Percentiles rank a stretch among this genome's conserved stretches.
These are phyloP conservation scores for Philonicus albiceps DNA, from an alignment of 2,888 invertebrate species.

Conservation along the genomic window DNA sequence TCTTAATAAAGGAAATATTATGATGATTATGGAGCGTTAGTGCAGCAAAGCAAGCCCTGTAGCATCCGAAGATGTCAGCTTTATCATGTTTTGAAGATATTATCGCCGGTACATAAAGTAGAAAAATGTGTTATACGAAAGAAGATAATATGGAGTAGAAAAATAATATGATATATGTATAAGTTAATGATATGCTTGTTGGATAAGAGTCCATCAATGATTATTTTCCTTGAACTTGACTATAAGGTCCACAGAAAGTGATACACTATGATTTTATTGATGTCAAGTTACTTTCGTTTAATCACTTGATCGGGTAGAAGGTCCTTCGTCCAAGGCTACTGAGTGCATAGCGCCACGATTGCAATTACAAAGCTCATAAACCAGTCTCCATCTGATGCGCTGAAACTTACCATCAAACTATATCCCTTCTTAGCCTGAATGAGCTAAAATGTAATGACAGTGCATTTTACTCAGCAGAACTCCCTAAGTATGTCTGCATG, in stretches of 20 bases:
- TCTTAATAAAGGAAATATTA: too few species aligned
- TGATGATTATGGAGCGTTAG: too few species aligned
- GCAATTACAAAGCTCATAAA: slow-evolving; percentile 1
- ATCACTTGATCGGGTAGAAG: background rate
- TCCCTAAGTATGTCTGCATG: background rate
- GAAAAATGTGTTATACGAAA: too few species aligned
- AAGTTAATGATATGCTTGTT: background rate
- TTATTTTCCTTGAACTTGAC: background rate
- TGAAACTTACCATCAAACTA: slow-evolving; percentile 13
- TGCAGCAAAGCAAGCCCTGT: too few species aligned
- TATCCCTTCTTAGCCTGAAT: background rate
- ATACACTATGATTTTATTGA: background rate
- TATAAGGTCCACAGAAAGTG: background rate
- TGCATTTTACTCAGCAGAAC: slow-evolving; percentile 8
- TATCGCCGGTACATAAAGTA: too few species aligned
- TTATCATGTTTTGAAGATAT: too few species aligned
- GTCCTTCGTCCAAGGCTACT: background rate
- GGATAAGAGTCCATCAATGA: background rate
- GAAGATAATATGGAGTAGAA: too few species aligned
- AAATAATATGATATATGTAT: too few species aligned
- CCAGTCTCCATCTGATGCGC: slow-evolving; percentile 4
- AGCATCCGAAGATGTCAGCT: too few species aligned
- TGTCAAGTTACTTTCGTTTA: background rate
- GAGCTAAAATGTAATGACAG: background rate
- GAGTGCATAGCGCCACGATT: background rate